Evolutionary conservation across 2,113 vertebrate genomes (phyloP), one percentile per base, ranked within the genome.

Genomic region (Chaetodon auriga): DNA sequence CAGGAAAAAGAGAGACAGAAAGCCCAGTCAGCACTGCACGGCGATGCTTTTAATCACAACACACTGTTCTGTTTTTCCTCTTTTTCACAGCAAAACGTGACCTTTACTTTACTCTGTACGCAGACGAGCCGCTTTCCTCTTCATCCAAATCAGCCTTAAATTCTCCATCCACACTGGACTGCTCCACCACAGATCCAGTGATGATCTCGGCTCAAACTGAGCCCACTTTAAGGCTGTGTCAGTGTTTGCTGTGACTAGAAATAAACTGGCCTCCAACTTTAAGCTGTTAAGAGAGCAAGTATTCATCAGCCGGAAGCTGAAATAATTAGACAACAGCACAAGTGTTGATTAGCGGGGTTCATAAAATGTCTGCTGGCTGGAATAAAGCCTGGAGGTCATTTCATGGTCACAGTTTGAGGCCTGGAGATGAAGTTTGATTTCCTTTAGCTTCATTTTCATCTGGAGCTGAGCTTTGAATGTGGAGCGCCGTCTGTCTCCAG

Each of bases 21-120:
- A 95, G 93, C 95, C 93, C 95, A 95, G 95, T 97, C 96, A 94
- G 96, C 95, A 93, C 92, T 92, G 96, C 96, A 95, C 95, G 95
- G 95, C 94, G 92, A 93, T 96, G 93, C 95, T 95, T 96, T 95
- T 95, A 95, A 96, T 96, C 95, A 94, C 93, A 92, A 93, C 80
- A 89, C 80, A 69, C 92, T 4, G 25, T 94, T 95, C 90, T 57
- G 78, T 49, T 30, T 13, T 79, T 11, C 55, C 51, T 23, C 30
- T 65, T 66, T 60, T 81, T 76, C 65, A 16, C 57, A 69, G 75
- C 82, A 66, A 43, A 73, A 88, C 73, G 63, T 90, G 88, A 92
- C 90, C 89, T 74, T 87, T 86, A 61, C 61, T 81, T 87, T 53
- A 45, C 16, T 25, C 41, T 62, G 48, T 71, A 49, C 45, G 54